These are phyloP conservation scores for Ophion costatus DNA, from an alignment of 2,888 invertebrate species.

Conservation along the genomic window DNA sequence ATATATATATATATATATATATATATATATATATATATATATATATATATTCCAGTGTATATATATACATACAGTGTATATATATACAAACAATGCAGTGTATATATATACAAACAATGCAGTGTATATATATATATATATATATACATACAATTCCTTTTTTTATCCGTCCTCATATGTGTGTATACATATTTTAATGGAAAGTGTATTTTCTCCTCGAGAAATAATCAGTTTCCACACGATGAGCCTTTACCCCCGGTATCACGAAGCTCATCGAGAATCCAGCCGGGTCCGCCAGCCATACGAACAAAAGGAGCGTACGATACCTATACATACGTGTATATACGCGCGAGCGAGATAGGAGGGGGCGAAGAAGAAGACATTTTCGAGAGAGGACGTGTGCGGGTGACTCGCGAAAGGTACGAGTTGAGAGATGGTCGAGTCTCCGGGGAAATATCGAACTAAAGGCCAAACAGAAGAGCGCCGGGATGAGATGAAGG, in stretches of 20 bases:
- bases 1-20: no score
- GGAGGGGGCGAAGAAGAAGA: slow-evolving; percentile 29
- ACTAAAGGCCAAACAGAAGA: slow-evolving; percentile 58
- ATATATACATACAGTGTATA: no score
- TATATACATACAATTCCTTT: no score
- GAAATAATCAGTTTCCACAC: slow-evolving; percentile 68
- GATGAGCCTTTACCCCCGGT: slow-evolving; percentile 55
- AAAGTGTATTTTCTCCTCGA: slow-evolving; percentile 35
- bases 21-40: not conserved
- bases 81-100: no score
- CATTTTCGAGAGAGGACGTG: slow-evolving; percentile 46
- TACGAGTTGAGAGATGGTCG: slow-evolving; percentile 49
- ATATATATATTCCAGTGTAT: no score
- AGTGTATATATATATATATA: not conserved
- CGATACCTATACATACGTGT: not conserved
- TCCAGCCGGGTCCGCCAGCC: slow-evolving; percentile 18
- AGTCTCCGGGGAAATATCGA: slow-evolving; percentile 66
- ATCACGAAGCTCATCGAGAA: slow-evolving; percentile 32
- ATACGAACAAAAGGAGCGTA: not conserved
- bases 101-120: no score
- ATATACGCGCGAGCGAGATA: not conserved
- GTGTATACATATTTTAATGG: not conserved
- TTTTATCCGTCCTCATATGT: no score
- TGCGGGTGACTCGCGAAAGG: slow-evolving; percentile 21
- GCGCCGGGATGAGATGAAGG: slow-evolving; percentile 16